phyloP scores from a whole-genome alignment of 2,888 invertebrate species.

The Acronicta aceris region DNA sequence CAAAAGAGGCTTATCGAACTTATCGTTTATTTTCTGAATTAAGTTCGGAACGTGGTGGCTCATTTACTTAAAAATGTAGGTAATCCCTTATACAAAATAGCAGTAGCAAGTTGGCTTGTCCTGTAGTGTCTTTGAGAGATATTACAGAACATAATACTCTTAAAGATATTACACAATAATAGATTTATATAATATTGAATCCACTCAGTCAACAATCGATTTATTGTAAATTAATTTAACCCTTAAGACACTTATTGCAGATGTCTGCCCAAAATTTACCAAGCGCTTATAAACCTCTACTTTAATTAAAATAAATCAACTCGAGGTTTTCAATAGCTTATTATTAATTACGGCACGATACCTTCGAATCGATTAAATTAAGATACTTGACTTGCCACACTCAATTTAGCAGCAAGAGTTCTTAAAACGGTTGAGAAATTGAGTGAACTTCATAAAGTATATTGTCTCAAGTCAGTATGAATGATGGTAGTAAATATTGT shows the following conservation, averaged over 20 bases:
- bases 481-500: conserved; percentile 76
- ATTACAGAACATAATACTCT: background rate
- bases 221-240: background rate
- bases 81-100: too few species aligned
- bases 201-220: background rate
- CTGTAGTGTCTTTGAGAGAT: too few species aligned
- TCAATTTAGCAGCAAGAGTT: conserved; percentile 46
- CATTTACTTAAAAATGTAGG: too few species aligned
- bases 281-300: conserved; percentile 9
- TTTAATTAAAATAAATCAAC: conserved; percentile 37
- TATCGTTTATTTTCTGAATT: background rate
- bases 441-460: conserved; percentile 52
- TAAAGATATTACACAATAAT: background rate
- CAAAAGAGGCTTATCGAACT: background rate
- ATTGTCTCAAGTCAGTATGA: conserved; percentile 60
- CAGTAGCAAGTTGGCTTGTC: too few species aligned
- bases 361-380: conserved; percentile 68
- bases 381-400: conserved; percentile 67
- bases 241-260: conserved; percentile 1
- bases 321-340: conserved; percentile 33
- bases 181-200: background rate
- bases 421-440: conserved; percentile 45
- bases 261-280: conserved; percentile 5
- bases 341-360: conserved; percentile 32
- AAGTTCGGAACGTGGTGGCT: too few species aligned